Evolutionary conservation across 2,113 vertebrate genomes (phyloP).

Genomic region (Leptobrachium ailaonicum): DNA sequence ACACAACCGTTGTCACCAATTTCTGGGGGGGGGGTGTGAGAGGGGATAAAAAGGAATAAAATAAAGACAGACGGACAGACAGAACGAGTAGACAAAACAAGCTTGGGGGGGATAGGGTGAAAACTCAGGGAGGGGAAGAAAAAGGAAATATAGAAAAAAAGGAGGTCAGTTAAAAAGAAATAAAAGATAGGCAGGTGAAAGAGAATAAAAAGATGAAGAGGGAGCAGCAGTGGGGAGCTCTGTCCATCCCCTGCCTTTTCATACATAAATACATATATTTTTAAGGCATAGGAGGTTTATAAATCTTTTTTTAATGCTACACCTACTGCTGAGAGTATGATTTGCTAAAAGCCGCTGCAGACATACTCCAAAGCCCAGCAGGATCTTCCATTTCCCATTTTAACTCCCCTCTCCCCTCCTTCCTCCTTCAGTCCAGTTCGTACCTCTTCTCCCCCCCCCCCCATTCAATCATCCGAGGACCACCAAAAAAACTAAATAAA

Average conservation of each 20-base stretch:
- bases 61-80: slow-evolving; percentile 47
- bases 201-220: slow-evolving; percentile 48
- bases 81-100: no score
- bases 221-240: slow-evolving; percentile 67
- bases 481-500: slow-evolving; percentile 42
- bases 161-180: slow-evolving; percentile 58
- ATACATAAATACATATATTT: slow-evolving; percentile 70
- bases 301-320: slow-evolving; percentile 63
- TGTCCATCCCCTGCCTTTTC: slow-evolving; percentile 61
- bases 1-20: slow-evolving; percentile 65
- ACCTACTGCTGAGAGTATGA: slow-evolving; percentile 64
- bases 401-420: slow-evolving; percentile 30
- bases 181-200: slow-evolving; percentile 67
- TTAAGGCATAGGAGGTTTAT: slow-evolving; percentile 66
- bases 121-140: slow-evolving; percentile 32
- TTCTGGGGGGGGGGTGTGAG: slow-evolving; percentile 57
- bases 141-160: slow-evolving; percentile 10
- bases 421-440: slow-evolving; percentile 37
- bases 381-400: slow-evolving; percentile 56
- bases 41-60: slow-evolving; percentile 13
- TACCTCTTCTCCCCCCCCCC: neutral
- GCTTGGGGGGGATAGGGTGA: no score
- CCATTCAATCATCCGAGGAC: slow-evolving; percentile 46
- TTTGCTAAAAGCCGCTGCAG: slow-evolving; percentile 67
- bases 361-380: slow-evolving; percentile 66